Base-by-base conservation (phyloP, 2,888 invertebrate species). In the Drosophila meridionalis region DNA sequence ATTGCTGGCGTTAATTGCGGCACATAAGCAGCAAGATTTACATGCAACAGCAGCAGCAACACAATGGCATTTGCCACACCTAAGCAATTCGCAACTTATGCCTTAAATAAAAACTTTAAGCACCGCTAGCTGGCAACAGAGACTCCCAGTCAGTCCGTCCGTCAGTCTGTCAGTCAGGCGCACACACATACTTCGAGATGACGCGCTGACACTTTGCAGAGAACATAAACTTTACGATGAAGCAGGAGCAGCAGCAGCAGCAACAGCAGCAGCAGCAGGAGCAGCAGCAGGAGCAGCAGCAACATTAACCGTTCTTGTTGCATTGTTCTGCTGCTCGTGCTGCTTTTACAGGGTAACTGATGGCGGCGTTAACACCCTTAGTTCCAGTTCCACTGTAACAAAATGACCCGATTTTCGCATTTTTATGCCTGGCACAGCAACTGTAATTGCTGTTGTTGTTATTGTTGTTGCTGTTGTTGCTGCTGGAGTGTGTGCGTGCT, bases 371-470 rank as follows among this genome's bases (percentile, higher is more conserved):
- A 67, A 76, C 76, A 66, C 34, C 69, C 64, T 62, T 40, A 45
- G 14, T n/a, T 40, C 57, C 63, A 45, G 61, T 47, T 63, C 57
- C 43, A 68, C 59, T 60, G 40, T 58, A 55, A 71, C 77, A 61
- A 77, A 82, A 89, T 87, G 85, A 86, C 85, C 85, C 88, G 88
- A 89, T 89, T 85, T 73, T 82, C 60, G 85, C 71, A 69, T 73
- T 89, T 85, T 86, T 75, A 87, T 87, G 75, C 80, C 75, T 48
- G 61, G 66, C 62, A 68, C 64, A 69, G 62, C 45, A 42, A 64
- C 65, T 78, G 72, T 80, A 82, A 75, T 72, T 73, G 80, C 57
- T 71, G 64, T 55, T 73, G 53, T 52, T 73, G 64, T 11, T 60
- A 68, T 36, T 65, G 45, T 3, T 45, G 11, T 1, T 20, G 43